phyloP scores from a whole-genome alignment of 2,888 invertebrate genomes.

The Latheticus oryzae region DNA sequence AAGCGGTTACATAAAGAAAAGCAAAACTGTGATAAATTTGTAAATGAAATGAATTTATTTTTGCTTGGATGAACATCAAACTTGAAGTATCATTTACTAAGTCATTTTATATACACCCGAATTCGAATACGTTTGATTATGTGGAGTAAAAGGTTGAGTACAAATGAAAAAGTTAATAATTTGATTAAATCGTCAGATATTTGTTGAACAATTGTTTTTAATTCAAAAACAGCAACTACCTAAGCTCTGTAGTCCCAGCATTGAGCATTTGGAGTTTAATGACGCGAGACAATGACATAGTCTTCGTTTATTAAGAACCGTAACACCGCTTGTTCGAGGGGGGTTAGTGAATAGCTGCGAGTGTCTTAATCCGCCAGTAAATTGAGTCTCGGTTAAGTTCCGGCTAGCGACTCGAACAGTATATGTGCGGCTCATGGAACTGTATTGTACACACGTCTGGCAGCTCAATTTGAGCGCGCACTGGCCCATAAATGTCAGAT shows the following conservation, averaged over 20 bases:
- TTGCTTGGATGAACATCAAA: too few species aligned
- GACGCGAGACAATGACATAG: constrained; percentile 67
- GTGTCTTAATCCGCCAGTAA: constrained; percentile 67
- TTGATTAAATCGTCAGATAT: constrained; percentile 57
- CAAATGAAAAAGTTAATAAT: constrained; percentile 48
- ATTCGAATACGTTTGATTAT: too few species aligned
- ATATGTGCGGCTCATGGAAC: constrained; percentile 52
- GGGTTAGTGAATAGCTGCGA: constrained; percentile 66
- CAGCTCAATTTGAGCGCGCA: constrained; percentile 59
- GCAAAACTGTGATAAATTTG: too few species aligned
- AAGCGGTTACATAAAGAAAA: too few species aligned
- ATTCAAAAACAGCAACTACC: constrained; percentile 63
- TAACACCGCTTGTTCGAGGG: constrained; percentile 66
- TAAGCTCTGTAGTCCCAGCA: constrained; percentile 61
- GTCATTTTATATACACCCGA: too few species aligned
- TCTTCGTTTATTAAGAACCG: constrained; percentile 68
- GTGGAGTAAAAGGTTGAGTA: too few species aligned
- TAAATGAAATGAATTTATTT: too few species aligned
- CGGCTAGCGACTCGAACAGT: constrained; percentile 60
- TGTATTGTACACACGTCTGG: constrained; percentile 57
- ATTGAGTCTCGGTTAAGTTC: constrained; percentile 66
- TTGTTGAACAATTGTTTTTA: constrained; percentile 62
- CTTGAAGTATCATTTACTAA: too few species aligned
- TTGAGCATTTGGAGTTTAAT: constrained; percentile 64
- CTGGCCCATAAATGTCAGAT: constrained; percentile 62